Evolutionary conservation across 92 coral and sea anemone genomes (phyloP).

Genomic region (Ricordea florida): DNA sequence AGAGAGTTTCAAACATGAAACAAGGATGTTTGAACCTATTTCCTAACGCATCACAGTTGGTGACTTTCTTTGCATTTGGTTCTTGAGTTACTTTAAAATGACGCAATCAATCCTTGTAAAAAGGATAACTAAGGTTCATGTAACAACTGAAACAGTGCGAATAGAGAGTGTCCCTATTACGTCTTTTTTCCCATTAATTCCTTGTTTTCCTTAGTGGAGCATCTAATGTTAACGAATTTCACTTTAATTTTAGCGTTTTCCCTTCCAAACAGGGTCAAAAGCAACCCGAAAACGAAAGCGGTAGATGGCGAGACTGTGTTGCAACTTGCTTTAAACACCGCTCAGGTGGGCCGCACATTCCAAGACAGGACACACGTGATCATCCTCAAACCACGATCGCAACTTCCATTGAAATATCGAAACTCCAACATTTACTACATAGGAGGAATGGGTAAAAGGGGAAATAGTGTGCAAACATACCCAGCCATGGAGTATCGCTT

Average conservation of each 20-base stretch:
- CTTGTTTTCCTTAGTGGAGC: no score
- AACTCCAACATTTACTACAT: conserved; percentile 22
- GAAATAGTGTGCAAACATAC: conserved; percentile 49
- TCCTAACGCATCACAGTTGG: no score
- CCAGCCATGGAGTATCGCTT: conserved; percentile 61
- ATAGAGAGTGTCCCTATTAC: no score
- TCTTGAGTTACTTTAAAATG: no score
- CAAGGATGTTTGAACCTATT: no score
- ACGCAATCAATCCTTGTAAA: no score
- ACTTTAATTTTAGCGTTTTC: background rate
- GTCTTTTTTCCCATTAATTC: no score
- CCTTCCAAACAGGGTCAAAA: conserved; percentile 12
- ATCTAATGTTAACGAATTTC: no score
- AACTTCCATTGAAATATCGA: background rate
- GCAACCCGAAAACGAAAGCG: conserved; percentile 5
- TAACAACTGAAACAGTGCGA: no score
- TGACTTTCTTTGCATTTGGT: no score
- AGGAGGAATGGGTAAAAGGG: conserved; percentile 46
- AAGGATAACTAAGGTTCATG: no score
- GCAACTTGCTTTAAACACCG: conserved; percentile 47
- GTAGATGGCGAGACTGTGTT: conserved; percentile 13
- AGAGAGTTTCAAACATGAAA: no score
- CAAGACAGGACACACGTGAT: conserved; percentile 48
- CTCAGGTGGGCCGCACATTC: conserved; percentile 51
- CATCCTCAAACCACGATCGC: background rate